Base-by-base conservation (phyloP, 2,888 invertebrate species). In the Calameuta pallipes region DNA sequence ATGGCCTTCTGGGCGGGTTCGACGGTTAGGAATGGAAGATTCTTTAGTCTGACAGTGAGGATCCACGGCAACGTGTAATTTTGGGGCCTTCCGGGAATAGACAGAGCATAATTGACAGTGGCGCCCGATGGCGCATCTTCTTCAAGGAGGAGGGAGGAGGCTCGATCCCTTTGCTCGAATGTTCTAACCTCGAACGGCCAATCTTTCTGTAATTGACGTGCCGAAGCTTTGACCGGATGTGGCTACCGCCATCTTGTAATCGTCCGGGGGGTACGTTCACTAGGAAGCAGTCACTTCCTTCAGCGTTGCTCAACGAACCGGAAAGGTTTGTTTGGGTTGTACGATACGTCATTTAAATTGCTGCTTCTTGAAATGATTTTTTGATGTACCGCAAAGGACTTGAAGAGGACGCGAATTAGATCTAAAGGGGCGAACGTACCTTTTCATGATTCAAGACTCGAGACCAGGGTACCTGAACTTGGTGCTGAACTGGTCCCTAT, bases 41-140 rank as follows among this genome's bases (percentile, higher is more conserved):
- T 56, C 56, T 23, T 56, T 6, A 56, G 56, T 56, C 56, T 56
- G 56, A 56, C 56, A 56, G 56, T 23, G 56, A 56, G 56, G 56
- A 56, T 56, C 56, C 56, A 2, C 56, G 56, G 56, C 23, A 56
- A 56, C 82, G 83, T 87, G 83, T 87, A 87, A 87, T 88, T 88
- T 87, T 76, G 85, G 85, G 71, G 81, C 87, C 87, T 88, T 87
- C 87, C 86, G 86, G 86, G 87, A 88, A 88, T 86, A 85, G 87
- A 85, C 85, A 82, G 86, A 85, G 84, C 81, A 83, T 88, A 87
- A 88, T 87, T 87, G 88, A 87, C 85, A 87, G 86, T 83, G 87
- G 85, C 86, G 87, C 85, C 82, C 56, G 56, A 56, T 56, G 56
- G 56, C 56, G 56, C 56, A 56, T 56, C 56, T 56, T 56, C 23